Base-by-base conservation (phyloP, 64 coral and sea anemone genomes). In the Astreopora myriophthalma region DNA sequence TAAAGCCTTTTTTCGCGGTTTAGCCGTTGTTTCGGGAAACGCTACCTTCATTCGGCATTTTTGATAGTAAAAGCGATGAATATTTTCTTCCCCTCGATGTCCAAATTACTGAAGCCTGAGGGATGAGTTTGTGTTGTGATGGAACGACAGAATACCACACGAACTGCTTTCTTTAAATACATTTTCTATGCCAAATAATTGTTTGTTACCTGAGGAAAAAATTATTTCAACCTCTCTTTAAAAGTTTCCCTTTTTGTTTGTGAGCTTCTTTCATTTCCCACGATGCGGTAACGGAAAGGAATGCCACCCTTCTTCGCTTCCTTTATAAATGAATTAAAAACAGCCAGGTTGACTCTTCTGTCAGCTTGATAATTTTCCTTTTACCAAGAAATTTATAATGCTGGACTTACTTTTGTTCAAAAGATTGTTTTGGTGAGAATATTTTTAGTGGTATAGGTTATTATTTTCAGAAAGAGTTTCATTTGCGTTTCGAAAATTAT, bases 1-100 rank as follows among this genome's bases (percentile, higher is more conserved):
- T 86, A 86, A 71, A 85, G 42, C 27, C 63, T 34, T 61, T 85
- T 44, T 68, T 39, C 81, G 55, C 69, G 81, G 55, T 85, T 85
- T 85, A 85, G 81, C 81, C 61, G 81, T 46, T 11, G 42, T 46
- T 46, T 46, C 42, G 42, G 4, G 42, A 57, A 57, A 57, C 8
- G 51, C 51, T 57, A 57, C 51, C 0, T 57, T 57, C 17, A 57
- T 57, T 0, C 2, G 51, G 51, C 51, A 57, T 57, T 57, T 57
- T 57, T 14, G 11, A 0, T 57, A 17, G 51, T 57, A 42, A 42
- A 42, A 9, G 39, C 39, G 6, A 42, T 42, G 10, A 42, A 42
- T 9, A 42, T 42, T 7, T 7, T 0, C 10, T 42, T 42, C 1
- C 1, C 39, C 10, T n/a, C n/a, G n/a, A 42, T 42, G 10, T 42